These are phyloP conservation scores for Sciurus carolinensis DNA, from an alignment of 2,797 vertebrate genomes.

Conservation along the genomic window DNA sequence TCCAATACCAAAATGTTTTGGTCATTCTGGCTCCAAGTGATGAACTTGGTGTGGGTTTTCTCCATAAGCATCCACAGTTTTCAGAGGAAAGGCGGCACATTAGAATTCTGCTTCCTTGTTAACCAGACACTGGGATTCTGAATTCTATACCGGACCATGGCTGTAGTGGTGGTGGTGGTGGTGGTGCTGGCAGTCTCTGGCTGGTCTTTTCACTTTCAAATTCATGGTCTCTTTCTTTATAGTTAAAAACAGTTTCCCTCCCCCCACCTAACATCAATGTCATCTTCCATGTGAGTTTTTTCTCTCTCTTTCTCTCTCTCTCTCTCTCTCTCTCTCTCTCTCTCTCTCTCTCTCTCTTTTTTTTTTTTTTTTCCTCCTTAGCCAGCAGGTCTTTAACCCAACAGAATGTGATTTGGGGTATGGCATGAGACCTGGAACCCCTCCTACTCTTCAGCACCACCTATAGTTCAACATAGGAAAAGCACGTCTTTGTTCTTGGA, in stretches of 20 bases:
- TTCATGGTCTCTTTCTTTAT: not conserved
- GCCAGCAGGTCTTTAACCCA: not conserved
- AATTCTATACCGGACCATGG: no score
- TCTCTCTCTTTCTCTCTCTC: no score
- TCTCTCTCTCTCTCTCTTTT: no score
- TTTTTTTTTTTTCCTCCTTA: no score
- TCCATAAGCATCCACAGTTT: no score
- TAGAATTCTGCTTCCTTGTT: no score
- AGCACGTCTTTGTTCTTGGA: not conserved
- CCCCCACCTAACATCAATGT: no score
- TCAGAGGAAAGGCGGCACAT: no score
- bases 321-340: no score
- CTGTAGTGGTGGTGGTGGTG: no score
- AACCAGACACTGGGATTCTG: no score
- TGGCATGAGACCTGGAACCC: not conserved
- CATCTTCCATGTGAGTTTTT: not conserved
- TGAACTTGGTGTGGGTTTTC: no score
- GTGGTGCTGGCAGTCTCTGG: not conserved
- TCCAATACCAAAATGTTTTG: constrained; percentile 98
- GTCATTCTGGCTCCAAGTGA: constrained; percentile 92
- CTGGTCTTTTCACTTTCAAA: not conserved
- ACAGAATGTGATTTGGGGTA: not conserved
- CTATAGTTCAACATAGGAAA: not conserved
- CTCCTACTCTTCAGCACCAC: not conserved
- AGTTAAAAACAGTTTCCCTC: not conserved